Percentiles rank a stretch among this genome's conserved stretches.
phyloP scores from a whole-genome alignment of 2,113 vertebrate species.

The Anarhynchus alexandrinus region DNA sequence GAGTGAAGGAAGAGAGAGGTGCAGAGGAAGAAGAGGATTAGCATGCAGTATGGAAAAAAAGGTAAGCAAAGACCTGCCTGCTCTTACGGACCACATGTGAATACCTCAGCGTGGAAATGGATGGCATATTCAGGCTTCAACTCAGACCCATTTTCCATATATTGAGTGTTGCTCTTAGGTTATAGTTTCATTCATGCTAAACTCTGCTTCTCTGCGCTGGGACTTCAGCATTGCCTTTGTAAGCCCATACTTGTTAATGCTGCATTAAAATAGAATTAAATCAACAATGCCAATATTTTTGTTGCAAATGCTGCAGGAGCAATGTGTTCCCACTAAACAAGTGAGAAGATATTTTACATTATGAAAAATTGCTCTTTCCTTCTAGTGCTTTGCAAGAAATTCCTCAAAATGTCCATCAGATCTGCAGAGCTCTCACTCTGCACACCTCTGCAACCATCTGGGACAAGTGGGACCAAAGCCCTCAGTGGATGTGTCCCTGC shows the following conservation, averaged over 20 bases:
- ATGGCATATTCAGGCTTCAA: background rate
- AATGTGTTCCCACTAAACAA: background rate
- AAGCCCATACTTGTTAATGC: background rate
- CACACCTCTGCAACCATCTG: accelerated
- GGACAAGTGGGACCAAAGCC: background rate
- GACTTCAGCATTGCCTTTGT: background rate
- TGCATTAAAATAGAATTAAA: background rate
- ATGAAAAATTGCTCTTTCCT: background rate
- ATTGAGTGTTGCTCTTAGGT: background rate
- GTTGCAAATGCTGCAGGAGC: background rate
- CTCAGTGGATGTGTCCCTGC: no score
- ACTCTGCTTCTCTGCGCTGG: background rate
- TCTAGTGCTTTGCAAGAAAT: background rate
- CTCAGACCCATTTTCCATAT: background rate
- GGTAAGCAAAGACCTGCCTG: background rate
- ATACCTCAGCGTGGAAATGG: background rate
- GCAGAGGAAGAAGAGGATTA: background rate
- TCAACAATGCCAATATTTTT: background rate
- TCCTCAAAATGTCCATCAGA: background rate
- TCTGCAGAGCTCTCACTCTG: background rate
- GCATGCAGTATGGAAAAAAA: background rate
- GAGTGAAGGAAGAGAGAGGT: background rate
- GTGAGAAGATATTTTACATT: background rate
- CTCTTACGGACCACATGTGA: background rate
- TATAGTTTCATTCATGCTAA: background rate